Evolutionary conservation across 2,797 vertebrate genomes (phyloP).

Genomic region (Notamacropus eugenii): DNA sequence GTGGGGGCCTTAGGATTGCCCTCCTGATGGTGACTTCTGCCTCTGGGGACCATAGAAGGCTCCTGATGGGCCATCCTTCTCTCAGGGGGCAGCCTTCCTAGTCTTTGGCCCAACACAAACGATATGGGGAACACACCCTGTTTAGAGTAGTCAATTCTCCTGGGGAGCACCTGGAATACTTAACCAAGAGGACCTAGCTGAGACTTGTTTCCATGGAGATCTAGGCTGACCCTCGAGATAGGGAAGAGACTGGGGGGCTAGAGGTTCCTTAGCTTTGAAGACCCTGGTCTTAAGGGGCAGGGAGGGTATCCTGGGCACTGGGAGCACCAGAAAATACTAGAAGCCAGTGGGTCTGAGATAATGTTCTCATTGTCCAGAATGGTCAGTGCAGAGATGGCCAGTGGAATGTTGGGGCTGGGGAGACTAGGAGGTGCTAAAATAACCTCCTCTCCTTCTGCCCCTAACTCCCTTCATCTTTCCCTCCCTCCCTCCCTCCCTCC

Average conservation of each 20-base stretch:
- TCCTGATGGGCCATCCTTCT: too few relatives aligned
- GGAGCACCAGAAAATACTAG: neutral
- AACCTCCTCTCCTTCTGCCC: constrained; percentile 9
- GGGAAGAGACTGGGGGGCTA: neutral
- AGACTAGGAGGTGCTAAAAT: neutral
- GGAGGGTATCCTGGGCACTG: too few relatives aligned
- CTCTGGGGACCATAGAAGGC: neutral
- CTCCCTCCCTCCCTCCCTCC: neutral
- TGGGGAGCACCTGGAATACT: too few relatives aligned
- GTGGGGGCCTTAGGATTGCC: too few relatives aligned
- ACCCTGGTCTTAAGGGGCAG: neutral
- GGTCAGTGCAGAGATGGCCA: neutral
- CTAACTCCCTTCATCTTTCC: neutral
- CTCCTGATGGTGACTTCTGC: too few relatives aligned
- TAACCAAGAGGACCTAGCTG: neutral
- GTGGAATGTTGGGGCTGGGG: neutral
- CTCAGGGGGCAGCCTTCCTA: neutral
- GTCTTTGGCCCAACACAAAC: neutral
- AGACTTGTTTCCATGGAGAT: neutral
- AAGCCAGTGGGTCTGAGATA: neutral
- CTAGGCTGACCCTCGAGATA: neutral
- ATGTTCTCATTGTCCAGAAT: neutral
- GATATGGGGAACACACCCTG: neutral
- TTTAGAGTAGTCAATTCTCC: neutral
- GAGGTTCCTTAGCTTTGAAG: too few relatives aligned